Evolutionary conservation across 2,888 invertebrate genomes (phyloP).

Genomic region (Andricus quercusramuli): DNA sequence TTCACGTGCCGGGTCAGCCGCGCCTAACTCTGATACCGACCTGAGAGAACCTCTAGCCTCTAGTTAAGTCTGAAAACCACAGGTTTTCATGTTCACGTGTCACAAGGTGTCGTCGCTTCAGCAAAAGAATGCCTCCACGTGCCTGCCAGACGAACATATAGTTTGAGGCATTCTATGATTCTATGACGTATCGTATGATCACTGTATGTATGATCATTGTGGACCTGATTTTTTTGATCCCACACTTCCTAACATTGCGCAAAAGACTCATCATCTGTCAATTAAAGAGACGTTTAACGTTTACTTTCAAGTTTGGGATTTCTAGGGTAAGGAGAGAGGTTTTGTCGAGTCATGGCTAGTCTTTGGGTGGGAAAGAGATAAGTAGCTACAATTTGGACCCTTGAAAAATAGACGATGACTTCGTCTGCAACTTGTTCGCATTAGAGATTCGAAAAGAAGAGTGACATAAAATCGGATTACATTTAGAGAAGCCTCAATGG

Average conservation of each 20-base stretch:
- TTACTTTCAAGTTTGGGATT: conserved; percentile 7
- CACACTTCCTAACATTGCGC: conserved; percentile 5
- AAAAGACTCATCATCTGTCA: conserved; percentile 10
- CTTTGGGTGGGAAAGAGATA: neutral
- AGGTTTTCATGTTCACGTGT: conserved; percentile 8
- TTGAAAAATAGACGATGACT: neutral
- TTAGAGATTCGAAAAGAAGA: neutral
- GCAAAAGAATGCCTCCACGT: conserved; percentile 8
- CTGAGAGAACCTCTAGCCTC: conserved; percentile 13
- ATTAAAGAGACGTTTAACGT: neutral
- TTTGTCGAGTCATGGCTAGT: conserved; percentile 2
- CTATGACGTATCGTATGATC: neutral
- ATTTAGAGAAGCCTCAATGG: neutral
- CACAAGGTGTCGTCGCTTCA: conserved; percentile 7
- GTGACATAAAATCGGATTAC: neutral
- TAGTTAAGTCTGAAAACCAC: conserved; percentile 12
- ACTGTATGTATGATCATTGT: neutral
- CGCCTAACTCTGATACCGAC: conserved; percentile 15
- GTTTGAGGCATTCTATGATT: neutral
- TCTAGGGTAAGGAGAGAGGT: neutral
- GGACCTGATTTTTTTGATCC: neutral
- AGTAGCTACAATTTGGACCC: neutral
- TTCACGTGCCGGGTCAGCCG: conserved; percentile 22
- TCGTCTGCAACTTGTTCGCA: neutral
- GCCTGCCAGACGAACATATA: neutral